phyloP scores from a whole-genome alignment of 2,888 invertebrate genomes.

The Kuschelorhynchus macadamiae region DNA sequence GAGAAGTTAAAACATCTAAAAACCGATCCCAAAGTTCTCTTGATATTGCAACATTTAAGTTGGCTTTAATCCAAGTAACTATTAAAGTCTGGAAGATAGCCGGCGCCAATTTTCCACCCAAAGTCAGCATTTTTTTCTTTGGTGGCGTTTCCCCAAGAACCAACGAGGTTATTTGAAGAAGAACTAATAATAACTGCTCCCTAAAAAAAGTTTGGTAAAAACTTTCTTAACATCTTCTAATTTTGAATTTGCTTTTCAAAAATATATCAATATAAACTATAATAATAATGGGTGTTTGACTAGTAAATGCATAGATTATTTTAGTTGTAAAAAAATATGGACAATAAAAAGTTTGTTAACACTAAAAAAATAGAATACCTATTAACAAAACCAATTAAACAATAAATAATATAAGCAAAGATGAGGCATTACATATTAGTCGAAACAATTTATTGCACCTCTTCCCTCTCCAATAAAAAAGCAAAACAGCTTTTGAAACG shows the following conservation, averaged over 20 bases:
- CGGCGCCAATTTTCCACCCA: conserved; percentile 86
- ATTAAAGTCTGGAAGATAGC: conserved; percentile 94
- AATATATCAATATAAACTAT: neutral
- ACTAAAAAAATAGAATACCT: too few species aligned
- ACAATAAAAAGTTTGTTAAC: too few species aligned
- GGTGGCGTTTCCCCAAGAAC: conserved; percentile 86
- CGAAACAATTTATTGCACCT: too few species aligned
- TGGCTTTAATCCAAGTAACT: conserved; percentile 98
- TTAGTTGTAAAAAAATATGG: too few species aligned
- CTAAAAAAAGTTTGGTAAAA: conserved; percentile 71
- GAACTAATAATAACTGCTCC: conserved; percentile 88
- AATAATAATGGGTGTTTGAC: too few species aligned
- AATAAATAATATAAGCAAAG: too few species aligned
- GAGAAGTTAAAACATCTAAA: conserved; percentile 85
- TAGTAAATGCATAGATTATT: too few species aligned
- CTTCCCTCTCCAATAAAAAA: too few species aligned
- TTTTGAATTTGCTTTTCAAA: neutral
- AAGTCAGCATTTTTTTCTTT: conserved; percentile 81
- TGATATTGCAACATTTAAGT: conserved; percentile 92
- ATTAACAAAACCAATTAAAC: too few species aligned
- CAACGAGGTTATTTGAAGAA: conserved; percentile 92
- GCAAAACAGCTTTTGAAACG: too few species aligned
- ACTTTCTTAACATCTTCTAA: too few species aligned
- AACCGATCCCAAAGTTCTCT: conserved; percentile 95
- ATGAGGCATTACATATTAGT: too few species aligned